Base-by-base conservation (phyloP, 2,797 vertebrate species). In the Benthosema pterotum region DNA sequence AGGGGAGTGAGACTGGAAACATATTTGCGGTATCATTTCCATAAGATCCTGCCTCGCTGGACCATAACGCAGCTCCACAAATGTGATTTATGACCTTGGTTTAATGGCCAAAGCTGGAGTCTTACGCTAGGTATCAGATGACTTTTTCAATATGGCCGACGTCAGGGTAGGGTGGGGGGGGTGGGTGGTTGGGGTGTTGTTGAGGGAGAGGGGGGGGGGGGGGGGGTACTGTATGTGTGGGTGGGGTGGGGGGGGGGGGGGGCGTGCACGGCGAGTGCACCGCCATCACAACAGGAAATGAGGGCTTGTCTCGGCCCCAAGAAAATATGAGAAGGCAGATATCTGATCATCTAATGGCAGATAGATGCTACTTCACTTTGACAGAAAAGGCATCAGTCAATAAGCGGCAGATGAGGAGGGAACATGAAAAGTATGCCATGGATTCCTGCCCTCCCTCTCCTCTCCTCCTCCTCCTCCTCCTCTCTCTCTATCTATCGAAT, bases 51-150 rank as follows among this genome's bases (percentile, higher is more conserved):
- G 86, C 88, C 84, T 83, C 78, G 79, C 75, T 22, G 57, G 88
- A 87, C 80, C 85, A 71, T 87, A 90, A 83, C 87, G 71, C 77
- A 65, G 82, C 83, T 84, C 25, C 84, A 67, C 88, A 91, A 92
- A 92, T 91, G 87, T 92, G 92, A 93, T 93, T 93, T 92, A 93
- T 89, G 91, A 91, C 89, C 89, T 91, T 90, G 88, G 87, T 90
- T 90, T 93, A 94, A 94, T 93, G 92, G 93, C 86, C 67, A 77
- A 78, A 86, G 90, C 83, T n/a, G 80, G 77, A 83, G 83, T 82
- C 84, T 88, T 83, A 80, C 76, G 80, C 77, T 84, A 81, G 88
- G 89, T 92, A 93, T 93, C 91, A 83, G 90, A 91, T 94, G 89
- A 92, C 92, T 90, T 87, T 90, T 91, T 89, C 89, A 90, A 92